Base-by-base conservation (phyloP, 2,113 vertebrate species). In the Origma solitaria region DNA sequence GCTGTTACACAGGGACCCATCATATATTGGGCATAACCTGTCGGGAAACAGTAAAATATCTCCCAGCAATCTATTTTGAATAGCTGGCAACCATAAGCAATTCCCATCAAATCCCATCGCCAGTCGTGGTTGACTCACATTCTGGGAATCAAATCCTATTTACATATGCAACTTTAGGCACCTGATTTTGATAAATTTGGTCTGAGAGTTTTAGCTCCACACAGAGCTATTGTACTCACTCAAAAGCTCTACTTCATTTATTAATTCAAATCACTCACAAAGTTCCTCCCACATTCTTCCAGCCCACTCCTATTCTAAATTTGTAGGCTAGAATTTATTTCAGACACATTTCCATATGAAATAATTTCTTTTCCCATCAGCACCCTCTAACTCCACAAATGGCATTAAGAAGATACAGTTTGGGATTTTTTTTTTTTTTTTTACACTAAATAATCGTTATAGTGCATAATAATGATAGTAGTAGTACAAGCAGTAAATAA, bases 401-500 rank as follows among this genome's bases (percentile, higher is more conserved):
- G 22, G 42, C 35, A 65, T 44, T 45, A 84, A 62, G 35, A 86
- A 61, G 64, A 76, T 22, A 54, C 0, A 83, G 53, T 12, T 60
- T 64, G 21, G 21, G 33, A 27, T 47, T 40, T 40, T 40, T 40
- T 40, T 40, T 10, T 40, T 6, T 45, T 75, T 93, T 93, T 83
- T 60, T 33, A n/a, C 37, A 62, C 24, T 77, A 83, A 61, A 60
- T 58, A 75, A 84, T 76, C 23, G 21, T 90, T 58, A 69, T 4
- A 24, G 28, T 54, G 60, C 45, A 44, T 50, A 86, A 64, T 53
- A 73, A 72, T 2, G 24, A 66, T 11, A 78, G 40, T 27, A 60
- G 68, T 60, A 90, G 64, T 86, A 95, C 82, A 90, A 61, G 5
- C 42, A 90, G 53, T 88, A 96, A 97, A 91, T 72, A 93, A 81